Conservation (phyloP, 1,140 invertebrate genomes). For the Bilobella aurantiaca region DNA sequence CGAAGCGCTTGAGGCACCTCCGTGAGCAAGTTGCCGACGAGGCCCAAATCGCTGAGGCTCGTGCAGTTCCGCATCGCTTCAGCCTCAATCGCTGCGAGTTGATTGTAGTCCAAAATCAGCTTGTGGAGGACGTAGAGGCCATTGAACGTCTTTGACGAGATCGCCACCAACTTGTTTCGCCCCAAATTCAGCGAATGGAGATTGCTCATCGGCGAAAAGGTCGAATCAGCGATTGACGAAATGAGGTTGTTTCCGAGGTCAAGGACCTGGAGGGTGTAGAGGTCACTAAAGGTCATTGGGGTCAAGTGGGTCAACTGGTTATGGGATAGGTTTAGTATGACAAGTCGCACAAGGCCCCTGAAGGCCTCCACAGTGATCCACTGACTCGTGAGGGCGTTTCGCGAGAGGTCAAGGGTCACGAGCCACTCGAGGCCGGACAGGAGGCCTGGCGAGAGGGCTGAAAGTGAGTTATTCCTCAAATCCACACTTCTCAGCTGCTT, state of each 20-base stretch:
- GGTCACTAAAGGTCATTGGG: conserved; percentile 58
- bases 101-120: conserved; percentile 55
- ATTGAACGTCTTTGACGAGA: conserved; percentile 57
- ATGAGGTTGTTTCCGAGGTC: conserved; percentile 67
- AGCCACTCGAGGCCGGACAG: conserved; percentile 64
- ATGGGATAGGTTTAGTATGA: conserved; percentile 62
- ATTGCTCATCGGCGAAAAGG: conserved; percentile 57
- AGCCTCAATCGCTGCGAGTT: conserved; percentile 54
- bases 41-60: conserved; percentile 68
- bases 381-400: conserved; percentile 63
- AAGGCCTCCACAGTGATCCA: conserved; percentile 71
- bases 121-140: conserved; percentile 57
- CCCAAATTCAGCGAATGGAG: conserved; percentile 21
- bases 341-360: conserved; percentile 56
- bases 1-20: conserved; percentile 65
- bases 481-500: conserved; percentile 56
- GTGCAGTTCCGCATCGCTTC: conserved; percentile 68
- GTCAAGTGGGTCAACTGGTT: conserved; percentile 62
- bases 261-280: conserved; percentile 63
- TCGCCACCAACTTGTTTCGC: conserved; percentile 46
- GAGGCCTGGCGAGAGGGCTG: conserved; percentile 60
- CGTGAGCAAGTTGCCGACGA: conserved; percentile 70
- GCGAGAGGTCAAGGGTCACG: conserved; percentile 61
- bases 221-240: conserved; percentile 56
- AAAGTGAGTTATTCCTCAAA: conserved; percentile 67